Conservation (phyloP, 1,140 invertebrate species). For the Tyrophagus putrescentiae region DNA sequence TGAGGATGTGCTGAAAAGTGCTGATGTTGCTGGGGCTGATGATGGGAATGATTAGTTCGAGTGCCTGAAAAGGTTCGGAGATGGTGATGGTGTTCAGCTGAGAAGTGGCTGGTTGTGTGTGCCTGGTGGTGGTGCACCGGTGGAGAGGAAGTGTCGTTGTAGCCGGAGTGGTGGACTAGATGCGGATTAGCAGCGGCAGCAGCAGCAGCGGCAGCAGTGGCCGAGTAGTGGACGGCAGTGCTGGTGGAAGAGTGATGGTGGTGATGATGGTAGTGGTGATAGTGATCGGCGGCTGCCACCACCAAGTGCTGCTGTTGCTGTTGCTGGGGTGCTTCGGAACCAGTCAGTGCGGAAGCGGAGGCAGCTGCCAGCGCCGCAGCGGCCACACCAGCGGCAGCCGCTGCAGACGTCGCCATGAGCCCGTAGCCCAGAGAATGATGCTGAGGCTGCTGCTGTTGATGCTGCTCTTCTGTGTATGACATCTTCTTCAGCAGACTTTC, state of each 20-base stretch:
- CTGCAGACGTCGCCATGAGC: not conserved
- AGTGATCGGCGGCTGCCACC: not conserved
- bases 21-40: not conserved
- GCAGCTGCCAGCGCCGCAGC: not conserved
- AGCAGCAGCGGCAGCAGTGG: not conserved
- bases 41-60: not conserved
- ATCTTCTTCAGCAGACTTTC: no score
- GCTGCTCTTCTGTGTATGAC: slow-evolving; percentile 12
- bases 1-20: not conserved
- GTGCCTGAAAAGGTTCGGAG: not conserved
- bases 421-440: not conserved
- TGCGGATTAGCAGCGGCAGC: not conserved
- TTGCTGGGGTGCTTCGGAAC: not conserved
- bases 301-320: not conserved
- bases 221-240: not conserved
- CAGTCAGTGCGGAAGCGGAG: no score
- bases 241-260: not conserved
- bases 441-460: no score
- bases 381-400: not conserved
- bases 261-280: not conserved
- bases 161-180: no score
- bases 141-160: no score
- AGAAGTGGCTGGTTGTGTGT: not conserved
- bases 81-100: not conserved
- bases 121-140: not conserved